phyloP scores from a whole-genome alignment of 2,113 vertebrate species.

The Ahaetulla prasina region DNA sequence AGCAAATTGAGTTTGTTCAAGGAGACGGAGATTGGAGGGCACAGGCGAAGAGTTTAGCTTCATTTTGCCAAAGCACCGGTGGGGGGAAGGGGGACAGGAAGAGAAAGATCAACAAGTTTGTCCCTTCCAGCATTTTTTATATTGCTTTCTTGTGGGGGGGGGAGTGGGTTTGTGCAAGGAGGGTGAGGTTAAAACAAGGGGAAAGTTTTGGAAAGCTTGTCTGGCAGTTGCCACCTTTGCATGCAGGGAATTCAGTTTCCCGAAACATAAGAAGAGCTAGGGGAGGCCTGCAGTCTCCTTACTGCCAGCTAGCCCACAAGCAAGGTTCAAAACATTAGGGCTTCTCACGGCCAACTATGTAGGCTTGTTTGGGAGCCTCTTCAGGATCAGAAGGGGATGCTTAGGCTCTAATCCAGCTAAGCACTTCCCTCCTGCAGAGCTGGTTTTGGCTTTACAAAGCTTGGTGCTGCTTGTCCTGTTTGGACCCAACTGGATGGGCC shows the following conservation, averaged over 20 bases:
- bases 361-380: not conserved
- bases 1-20: not conserved
- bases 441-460: not conserved
- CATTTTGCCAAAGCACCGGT: not conserved
- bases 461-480: not conserved
- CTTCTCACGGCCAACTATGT: not conserved
- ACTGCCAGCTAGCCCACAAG: not conserved
- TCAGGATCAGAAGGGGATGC: not conserved
- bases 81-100: not conserved
- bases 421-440: not conserved
- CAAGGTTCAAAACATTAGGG: not conserved
- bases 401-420: not conserved
- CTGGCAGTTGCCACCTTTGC: not conserved
- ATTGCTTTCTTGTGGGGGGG: not conserved
- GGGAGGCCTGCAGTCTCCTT: not conserved
- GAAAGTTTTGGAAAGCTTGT: not conserved
- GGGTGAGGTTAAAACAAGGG: not conserved
- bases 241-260: not conserved
- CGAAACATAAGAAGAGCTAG: not conserved
- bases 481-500: not conserved
- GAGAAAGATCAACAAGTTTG: not conserved
- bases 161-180: not conserved
- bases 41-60: not conserved
- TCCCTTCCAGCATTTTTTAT: not conserved
- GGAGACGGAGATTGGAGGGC: not conserved